Percentiles rank a stretch among this genome's conserved stretches.
phyloP scores from a whole-genome alignment of 2,888 invertebrate species.

The Xanthorhoe designata region DNA sequence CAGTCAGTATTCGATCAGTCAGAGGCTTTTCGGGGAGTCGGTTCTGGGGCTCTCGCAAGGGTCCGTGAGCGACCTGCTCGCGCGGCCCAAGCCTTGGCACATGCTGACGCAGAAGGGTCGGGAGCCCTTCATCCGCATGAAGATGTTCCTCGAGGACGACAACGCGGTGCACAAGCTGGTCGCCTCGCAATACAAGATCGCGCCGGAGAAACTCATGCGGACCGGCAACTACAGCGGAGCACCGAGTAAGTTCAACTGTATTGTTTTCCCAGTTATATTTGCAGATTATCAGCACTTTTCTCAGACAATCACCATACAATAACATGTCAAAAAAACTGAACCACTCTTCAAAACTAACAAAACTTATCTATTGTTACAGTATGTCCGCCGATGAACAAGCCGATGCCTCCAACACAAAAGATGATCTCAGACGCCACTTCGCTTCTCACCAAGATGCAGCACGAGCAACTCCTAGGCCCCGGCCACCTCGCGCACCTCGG shows the following conservation, averaged over 20 bases:
- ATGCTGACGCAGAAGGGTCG: constrained; percentile 99
- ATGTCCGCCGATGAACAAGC: constrained; percentile 89
- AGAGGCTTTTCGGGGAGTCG: constrained; percentile 98
- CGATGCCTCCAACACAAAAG: constrained; percentile 92
- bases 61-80: constrained; percentile 98
- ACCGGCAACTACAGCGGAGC: constrained; percentile 96
- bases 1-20: constrained; percentile 98
- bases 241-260: constrained; percentile 88
- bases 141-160: constrained; percentile 98
- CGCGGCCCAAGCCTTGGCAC: constrained; percentile 99
- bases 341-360: not conserved
- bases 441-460: constrained; percentile 89
- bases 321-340: not conserved
- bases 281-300: not conserved
- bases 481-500: constrained; percentile 83
- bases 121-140: constrained; percentile 99
- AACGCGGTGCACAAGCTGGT: constrained; percentile 97
- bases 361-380: constrained; percentile 71
- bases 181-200: constrained; percentile 98
- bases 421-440: constrained; percentile 90
- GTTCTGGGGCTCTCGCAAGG: constrained; percentile 99
- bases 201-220: constrained; percentile 98
- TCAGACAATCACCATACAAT: constrained; percentile 2
- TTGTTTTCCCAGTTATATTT: not conserved
- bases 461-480: constrained; percentile 87